These are phyloP conservation scores for Agrochola lota DNA, from an alignment of 2,888 invertebrate genomes.

Conservation along the genomic window DNA sequence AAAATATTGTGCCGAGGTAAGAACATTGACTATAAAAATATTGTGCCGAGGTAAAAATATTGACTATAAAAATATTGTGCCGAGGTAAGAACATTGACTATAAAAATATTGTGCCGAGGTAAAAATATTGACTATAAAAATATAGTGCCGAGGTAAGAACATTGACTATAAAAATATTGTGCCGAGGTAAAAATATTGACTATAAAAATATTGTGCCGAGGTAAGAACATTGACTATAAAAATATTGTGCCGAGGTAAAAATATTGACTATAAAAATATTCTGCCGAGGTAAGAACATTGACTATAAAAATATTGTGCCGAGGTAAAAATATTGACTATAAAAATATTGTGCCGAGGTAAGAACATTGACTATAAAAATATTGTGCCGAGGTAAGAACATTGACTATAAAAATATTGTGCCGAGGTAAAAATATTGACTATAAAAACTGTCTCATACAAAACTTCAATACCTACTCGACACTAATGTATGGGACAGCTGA, in stretches of 20 bases:
- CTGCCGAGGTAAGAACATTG: too few relatives aligned
- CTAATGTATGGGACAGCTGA: too few relatives aligned
- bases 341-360: conserved; percentile 91
- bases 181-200: conserved; percentile 90
- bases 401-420: conserved; percentile 90
- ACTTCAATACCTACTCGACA: too few relatives aligned
- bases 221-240: too few relatives aligned
- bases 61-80: neutral
- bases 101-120: conserved; percentile 92
- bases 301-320: conserved; percentile 91
- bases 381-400: too few relatives aligned
- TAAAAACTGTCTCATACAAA: too few relatives aligned
- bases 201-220: too few relatives aligned
- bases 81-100: too few relatives aligned
- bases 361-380: neutral
- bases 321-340: conserved; percentile 79
- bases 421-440: conserved; percentile 86
- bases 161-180: conserved; percentile 84
- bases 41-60: conserved; percentile 91
- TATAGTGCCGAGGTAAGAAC: too few relatives aligned
- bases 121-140: neutral
- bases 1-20: conserved; percentile 91
- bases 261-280: neutral
- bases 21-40: conserved; percentile 66
- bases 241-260: conserved; percentile 91